Percentiles rank a stretch among this genome's conserved stretches.
Conservation (phyloP, 2,113 vertebrate species). For the Pangasianodon hypophthalmus region DNA sequence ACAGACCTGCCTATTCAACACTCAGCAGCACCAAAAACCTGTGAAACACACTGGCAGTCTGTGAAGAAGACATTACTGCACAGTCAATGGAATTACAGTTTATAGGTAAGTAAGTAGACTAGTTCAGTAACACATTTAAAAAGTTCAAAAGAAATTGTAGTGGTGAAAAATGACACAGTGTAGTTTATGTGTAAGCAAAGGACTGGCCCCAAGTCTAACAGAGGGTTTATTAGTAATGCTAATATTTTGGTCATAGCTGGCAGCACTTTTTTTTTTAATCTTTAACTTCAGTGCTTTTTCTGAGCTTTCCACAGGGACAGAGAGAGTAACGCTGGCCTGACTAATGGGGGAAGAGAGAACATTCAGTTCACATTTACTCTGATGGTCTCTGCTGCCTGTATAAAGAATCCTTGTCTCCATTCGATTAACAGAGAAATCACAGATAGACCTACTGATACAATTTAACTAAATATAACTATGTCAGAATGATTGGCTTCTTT, state of each 20-base stretch:
- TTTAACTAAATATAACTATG: neutral
- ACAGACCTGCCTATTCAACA: constrained; percentile 46
- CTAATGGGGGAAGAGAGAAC: neutral
- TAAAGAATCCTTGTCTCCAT: constrained; percentile 28
- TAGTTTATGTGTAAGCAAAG: neutral
- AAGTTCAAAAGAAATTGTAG: neutral
- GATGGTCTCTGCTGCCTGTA: constrained; percentile 18
- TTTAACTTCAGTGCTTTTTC: neutral
- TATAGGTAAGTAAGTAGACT: neutral
- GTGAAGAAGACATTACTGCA: constrained; percentile 22
- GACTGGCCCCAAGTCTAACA: neutral
- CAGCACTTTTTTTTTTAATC: neutral
- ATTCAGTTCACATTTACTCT: constrained; percentile 21
- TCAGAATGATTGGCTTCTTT: neutral
- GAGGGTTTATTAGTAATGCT: neutral
- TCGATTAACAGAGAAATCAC: neutral
- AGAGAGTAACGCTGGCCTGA: neutral
- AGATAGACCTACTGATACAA: neutral
- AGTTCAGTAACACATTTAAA: neutral
- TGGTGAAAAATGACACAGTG: neutral
- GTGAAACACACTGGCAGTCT: neutral
- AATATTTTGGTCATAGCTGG: constrained; percentile 8
- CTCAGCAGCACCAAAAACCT: constrained; percentile 17
- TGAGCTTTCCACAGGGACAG: neutral
- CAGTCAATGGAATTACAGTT: constrained; percentile 10